Conservation (phyloP, 2,113 vertebrate species). For the Urocitellus parryii region DNA sequence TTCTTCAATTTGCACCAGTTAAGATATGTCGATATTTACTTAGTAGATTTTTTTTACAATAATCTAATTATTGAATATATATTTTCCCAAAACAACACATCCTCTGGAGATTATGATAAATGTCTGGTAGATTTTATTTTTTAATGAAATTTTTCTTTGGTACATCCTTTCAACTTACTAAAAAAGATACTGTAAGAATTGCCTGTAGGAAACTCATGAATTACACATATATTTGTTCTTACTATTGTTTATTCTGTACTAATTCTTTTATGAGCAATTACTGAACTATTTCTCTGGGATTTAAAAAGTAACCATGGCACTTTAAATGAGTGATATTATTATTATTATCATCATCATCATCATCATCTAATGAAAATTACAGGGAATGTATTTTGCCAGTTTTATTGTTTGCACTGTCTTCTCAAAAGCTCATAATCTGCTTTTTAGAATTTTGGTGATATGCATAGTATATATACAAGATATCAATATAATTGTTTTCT, state of each 20-base stretch:
- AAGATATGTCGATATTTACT: not conserved
- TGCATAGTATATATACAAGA: not conserved
- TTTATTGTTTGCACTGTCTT: not conserved
- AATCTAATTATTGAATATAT: not conserved
- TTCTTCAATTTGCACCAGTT: not conserved
- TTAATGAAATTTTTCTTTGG: not conserved
- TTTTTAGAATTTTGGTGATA: not conserved
- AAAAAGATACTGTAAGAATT: not conserved
- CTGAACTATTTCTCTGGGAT: not conserved
- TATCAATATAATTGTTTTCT: not conserved
- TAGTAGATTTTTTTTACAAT: not conserved
- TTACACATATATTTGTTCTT: not conserved
- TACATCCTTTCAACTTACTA: not conserved
- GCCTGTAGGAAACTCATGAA: fast-evolving
- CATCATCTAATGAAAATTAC: not conserved
- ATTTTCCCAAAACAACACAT: not conserved
- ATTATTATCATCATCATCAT: too few relatives aligned
- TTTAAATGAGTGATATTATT: not conserved
- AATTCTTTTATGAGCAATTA: not conserved
- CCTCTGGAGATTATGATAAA: not conserved
- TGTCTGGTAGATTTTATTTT: not conserved
- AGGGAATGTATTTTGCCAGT: not conserved
- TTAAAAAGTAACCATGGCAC: not conserved
- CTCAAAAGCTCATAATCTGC: not conserved
- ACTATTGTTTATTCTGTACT: not conserved